These are phyloP conservation scores for Drosophila neonasuta DNA, from an alignment of 2,888 invertebrate species.

Conservation along the genomic window DNA sequence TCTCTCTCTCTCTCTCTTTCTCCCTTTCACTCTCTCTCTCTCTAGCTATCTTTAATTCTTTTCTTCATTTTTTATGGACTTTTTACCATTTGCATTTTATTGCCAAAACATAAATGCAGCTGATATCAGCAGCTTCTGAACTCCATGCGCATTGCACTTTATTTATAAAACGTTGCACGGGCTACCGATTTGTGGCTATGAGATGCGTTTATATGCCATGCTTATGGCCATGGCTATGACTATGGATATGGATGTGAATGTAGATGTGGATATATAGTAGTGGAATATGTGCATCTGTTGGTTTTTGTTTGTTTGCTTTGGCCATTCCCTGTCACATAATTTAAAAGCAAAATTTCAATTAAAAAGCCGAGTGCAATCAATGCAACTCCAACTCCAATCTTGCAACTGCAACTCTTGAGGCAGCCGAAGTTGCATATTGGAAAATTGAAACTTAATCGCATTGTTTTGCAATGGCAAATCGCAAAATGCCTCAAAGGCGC, in stretches of 20 bases:
- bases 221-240: background rate
- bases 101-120: slow-evolving; percentile 74
- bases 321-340: slow-evolving; percentile 54
- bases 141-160: slow-evolving; percentile 34
- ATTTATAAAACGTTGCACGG: slow-evolving; percentile 59
- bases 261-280: background rate
- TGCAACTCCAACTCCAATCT: background rate
- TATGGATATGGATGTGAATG: background rate
- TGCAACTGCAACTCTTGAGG: background rate
- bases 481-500: slow-evolving; percentile 44
- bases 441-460: slow-evolving; percentile 71
- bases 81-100: slow-evolving; percentile 77
- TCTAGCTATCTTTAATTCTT: slow-evolving; percentile 16
- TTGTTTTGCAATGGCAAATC: slow-evolving; percentile 49
- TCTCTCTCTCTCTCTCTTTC: background rate
- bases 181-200: slow-evolving; percentile 44
- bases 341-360: slow-evolving; percentile 62
- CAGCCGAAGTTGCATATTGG: slow-evolving; percentile 27
- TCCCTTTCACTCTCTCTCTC: background rate
- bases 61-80: slow-evolving; percentile 58
- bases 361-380: slow-evolving; percentile 40
- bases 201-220: slow-evolving; percentile 17
- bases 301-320: slow-evolving; percentile 59
- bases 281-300: slow-evolving; percentile 1
- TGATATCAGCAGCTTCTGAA: slow-evolving; percentile 33